Evolutionary conservation across 2,888 invertebrate genomes (phyloP).

Genomic region (Lycophotia porphyrea): DNA sequence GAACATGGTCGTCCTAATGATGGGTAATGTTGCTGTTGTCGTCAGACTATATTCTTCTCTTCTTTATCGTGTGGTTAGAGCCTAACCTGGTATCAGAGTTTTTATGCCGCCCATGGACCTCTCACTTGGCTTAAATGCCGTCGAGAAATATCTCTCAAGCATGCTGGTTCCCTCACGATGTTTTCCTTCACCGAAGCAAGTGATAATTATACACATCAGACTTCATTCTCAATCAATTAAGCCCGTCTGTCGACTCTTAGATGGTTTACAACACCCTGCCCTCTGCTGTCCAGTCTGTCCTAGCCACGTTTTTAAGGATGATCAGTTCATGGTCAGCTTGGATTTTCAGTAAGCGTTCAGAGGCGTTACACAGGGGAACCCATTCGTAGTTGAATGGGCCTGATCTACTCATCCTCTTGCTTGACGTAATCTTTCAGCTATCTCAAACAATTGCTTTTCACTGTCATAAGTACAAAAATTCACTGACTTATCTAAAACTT

Average conservation of each 20-base stretch:
- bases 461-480: not conserved
- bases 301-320: not conserved
- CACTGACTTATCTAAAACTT: constrained; percentile 2
- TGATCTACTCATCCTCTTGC: not conserved
- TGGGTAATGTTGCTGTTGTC: not conserved
- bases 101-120: too few species aligned
- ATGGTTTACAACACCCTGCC: not conserved
- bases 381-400: not conserved
- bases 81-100: too few species aligned
- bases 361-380: too few species aligned
- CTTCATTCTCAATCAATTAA: too few species aligned
- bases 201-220: too few species aligned
- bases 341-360: too few species aligned
- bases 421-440: not conserved
- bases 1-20: not conserved
- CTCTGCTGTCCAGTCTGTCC: not conserved
- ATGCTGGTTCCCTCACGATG: too few species aligned
- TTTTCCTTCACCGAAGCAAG: too few species aligned
- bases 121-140: too few species aligned
- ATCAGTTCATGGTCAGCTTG: not conserved
- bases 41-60: too few species aligned
- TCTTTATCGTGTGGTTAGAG: too few species aligned
- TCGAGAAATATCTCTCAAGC: too few species aligned
- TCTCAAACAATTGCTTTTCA: not conserved
- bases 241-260: not conserved